phyloP scores from a whole-genome alignment of 1,140 invertebrate species.

The Drosophila chauvacae region DNA sequence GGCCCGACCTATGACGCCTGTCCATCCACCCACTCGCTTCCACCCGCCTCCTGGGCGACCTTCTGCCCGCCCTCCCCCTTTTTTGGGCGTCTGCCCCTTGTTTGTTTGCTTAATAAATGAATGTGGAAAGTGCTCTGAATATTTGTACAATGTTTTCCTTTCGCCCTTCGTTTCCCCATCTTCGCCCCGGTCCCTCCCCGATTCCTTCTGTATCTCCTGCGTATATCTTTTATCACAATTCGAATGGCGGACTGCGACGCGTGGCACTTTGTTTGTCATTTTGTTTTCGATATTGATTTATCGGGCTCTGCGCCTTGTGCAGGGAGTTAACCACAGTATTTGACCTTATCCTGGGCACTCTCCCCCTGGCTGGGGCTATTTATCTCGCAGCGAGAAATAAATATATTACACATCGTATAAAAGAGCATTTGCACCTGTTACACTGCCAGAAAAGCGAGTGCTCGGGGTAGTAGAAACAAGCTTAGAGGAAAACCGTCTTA shows the following conservation, averaged over 20 bases:
- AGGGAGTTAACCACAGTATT: conserved; percentile 61
- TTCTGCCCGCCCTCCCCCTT: neutral
- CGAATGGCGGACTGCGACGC: conserved; percentile 23
- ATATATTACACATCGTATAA: neutral
- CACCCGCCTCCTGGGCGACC: conserved; percentile 9
- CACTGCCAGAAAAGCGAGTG: neutral
- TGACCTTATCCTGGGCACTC: conserved; percentile 42
- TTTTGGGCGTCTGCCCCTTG: neutral
- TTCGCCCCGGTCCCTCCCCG: neutral
- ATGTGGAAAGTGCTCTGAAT: conserved; percentile 69
- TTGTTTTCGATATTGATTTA: conserved; percentile 71
- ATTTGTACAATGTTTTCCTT: conserved; percentile 65
- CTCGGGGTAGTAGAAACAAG: neutral
- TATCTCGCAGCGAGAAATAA: conserved; percentile 34
- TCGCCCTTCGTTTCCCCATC: conserved; percentile 1
- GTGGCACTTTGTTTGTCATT: conserved; percentile 54
- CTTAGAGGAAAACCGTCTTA: neutral
- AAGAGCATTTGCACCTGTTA: conserved; percentile 21
- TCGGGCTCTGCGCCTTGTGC: conserved; percentile 54
- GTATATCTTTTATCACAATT: conserved; percentile 35
- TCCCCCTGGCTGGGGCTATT: conserved; percentile 23
- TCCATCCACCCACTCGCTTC: conserved; percentile 5
- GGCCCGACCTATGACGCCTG: conserved; percentile 56
- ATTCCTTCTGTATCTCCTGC: neutral
- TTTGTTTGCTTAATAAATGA: conserved; percentile 72